Base-by-base conservation (phyloP, 2,113 vertebrate species). In the Tachuris rubrigastra region DNA sequence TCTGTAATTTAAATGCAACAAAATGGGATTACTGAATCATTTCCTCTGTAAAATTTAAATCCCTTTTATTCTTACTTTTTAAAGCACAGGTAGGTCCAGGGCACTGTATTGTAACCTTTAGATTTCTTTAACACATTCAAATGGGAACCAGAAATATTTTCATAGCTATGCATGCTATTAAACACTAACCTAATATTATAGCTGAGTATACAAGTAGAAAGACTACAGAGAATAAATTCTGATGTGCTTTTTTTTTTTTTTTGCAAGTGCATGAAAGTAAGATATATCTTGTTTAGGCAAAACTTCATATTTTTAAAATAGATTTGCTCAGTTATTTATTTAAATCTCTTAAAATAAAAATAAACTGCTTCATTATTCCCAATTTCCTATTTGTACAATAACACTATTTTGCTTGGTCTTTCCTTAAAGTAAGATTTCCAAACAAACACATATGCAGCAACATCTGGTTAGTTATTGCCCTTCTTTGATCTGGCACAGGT, bases 401-500 rank as follows among this genome's bases (percentile, higher is more conserved):
- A 47, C 30, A 72, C 19, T 33, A 31, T 92, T 90, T 74, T 69
- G 72, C 14, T 85, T 21, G 55, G 16, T 47, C 24, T 67, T 97
- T 74, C 55, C 88, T 90, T 59, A 56, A 81, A 78, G 63, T 4
- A 52, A 81, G 60, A 73, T 86, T 90, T 66, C 75, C 50, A 56
- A 59, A 52, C 44, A 95, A 63, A 76, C 19, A n/a, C 39, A 60
- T 59, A 39, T 52, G 49, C 25, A 91, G 39, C 24, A 86, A 71
- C 78, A 93, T 89, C 88, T 92, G 78, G 31, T 81, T 93, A 88
- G 28, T 68, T 95, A 62, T 69, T 85, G 46, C 39, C 24, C 25
- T 76, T 81, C 53, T 95, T 92, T 86, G 65, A 74, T 95, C 74
- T 89, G 6, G 28, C 79, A 81, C 30, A 91, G 52, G 27, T 76